Percentiles rank a stretch among this genome's conserved stretches.
These are phyloP conservation scores for Dolichomitus sp. DNA, from an alignment of 2,888 invertebrate species.

Conservation along the genomic window DNA sequence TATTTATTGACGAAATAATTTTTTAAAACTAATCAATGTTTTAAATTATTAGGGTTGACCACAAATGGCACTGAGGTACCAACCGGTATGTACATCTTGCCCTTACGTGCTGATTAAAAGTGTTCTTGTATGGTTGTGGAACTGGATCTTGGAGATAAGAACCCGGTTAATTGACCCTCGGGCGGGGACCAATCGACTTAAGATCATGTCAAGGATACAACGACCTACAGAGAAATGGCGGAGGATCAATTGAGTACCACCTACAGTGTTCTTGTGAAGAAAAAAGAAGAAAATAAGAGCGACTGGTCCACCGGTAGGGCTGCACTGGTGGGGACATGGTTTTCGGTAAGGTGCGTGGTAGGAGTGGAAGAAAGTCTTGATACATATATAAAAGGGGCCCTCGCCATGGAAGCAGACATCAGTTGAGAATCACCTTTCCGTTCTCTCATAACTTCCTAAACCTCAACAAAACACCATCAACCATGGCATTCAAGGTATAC, in stretches of 20 bases:
- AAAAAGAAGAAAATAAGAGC: constrained; percentile 23
- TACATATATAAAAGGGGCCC: constrained; percentile 62
- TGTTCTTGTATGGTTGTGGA: constrained; percentile 3
- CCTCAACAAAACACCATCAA: constrained; percentile 32
- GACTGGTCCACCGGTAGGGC: constrained; percentile 54
- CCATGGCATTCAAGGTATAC: constrained; percentile 66
- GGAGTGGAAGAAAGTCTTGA: constrained; percentile 63
- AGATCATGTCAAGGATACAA: constrained; percentile 64
- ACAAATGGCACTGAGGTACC: background rate
- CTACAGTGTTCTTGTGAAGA: constrained; percentile 38
- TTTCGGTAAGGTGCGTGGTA: constrained; percentile 43
- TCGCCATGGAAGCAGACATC: constrained; percentile 54
- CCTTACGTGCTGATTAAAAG: background rate
- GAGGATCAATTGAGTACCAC: constrained; percentile 60
- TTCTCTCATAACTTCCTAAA: constrained; percentile 52
- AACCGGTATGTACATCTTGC: background rate
- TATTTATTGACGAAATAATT: no score
- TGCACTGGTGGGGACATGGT: constrained; percentile 55
- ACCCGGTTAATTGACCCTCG: constrained; percentile 39
- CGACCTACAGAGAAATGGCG: constrained; percentile 42
- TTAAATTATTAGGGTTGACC: no score
- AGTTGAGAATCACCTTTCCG: constrained; percentile 58
- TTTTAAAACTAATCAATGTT: no score
- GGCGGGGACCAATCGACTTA: constrained; percentile 21
- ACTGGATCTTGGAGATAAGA: constrained; percentile 4